Conservation (phyloP, 2,888 invertebrate genomes). For the Patella depressa region DNA sequence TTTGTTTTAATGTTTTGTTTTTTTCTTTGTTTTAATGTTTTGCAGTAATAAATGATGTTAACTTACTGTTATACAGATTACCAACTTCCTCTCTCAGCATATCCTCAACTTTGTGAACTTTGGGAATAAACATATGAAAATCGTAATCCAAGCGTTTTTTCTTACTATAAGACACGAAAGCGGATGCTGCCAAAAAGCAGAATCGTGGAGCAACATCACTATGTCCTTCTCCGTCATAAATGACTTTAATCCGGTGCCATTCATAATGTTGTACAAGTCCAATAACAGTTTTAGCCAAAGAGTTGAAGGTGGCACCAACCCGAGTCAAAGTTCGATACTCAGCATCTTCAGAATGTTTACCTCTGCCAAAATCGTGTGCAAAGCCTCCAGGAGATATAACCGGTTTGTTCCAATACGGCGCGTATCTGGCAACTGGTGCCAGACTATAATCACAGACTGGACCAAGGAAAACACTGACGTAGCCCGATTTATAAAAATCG, state of each 20-base stretch:
- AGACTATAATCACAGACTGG: conserved; percentile 73
- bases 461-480: conserved; percentile 54
- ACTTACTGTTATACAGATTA: conserved; percentile 27
- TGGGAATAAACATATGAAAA: conserved; percentile 20
- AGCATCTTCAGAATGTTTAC: conserved; percentile 29
- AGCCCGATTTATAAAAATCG: conserved; percentile 37
- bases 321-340: conserved; percentile 53
- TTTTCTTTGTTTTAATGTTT: too few species aligned
- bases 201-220: conserved; percentile 79
- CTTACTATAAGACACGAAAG: conserved; percentile 73
- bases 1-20: too few species aligned
- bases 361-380: conserved; percentile 52
- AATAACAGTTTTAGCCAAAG: conserved; percentile 38
- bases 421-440: conserved; percentile 88
- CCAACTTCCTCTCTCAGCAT: conserved; percentile 28
- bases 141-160: conserved; percentile 18
- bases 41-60: background rate
- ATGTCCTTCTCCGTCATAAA: conserved; percentile 83
- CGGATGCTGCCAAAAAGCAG: conserved; percentile 84
- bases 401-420: conserved; percentile 91
- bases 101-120: conserved; percentile 54
- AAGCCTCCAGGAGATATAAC: conserved; percentile 79
- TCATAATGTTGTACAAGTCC: conserved; percentile 33
- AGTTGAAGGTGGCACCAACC: conserved; percentile 54
- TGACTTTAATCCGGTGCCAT: conserved; percentile 73